Conservation (phyloP, 2,797 vertebrate genomes). For the Esox lucius region DNA sequence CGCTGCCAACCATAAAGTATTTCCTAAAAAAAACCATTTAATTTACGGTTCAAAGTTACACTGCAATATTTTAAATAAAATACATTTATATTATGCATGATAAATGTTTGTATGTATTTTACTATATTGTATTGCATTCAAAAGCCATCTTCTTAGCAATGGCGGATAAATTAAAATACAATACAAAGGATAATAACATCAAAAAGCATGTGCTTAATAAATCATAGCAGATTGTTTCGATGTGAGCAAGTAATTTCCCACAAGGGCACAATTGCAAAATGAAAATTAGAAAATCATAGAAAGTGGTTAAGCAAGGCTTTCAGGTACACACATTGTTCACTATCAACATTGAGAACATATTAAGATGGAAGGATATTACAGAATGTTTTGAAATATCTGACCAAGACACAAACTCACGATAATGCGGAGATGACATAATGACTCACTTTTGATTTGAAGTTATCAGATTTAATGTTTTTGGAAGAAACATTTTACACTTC, state of each 20-base stretch:
- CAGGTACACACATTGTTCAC: neutral
- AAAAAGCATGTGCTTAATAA: neutral
- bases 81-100: too few species aligned
- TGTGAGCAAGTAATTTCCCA: conserved; percentile 8
- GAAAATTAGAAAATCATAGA: neutral
- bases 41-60: neutral
- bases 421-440: too few species aligned
- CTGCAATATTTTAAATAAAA: too few species aligned
- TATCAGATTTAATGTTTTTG: neutral
- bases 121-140: neutral
- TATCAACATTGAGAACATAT: neutral
- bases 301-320: neutral
- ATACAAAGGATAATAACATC: neutral
- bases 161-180: neutral
- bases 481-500: neutral
- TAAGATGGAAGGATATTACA: neutral
- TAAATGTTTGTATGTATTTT: neutral
- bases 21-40: neutral
- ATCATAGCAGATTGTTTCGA: neutral
- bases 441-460: neutral
- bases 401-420: too few species aligned
- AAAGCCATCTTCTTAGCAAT: neutral
- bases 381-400: neutral
- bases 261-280: neutral
- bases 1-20: neutral